Evolutionary conservation across 2,113 vertebrate species (phyloP).

Genomic region (Pteruthius melanotis): DNA sequence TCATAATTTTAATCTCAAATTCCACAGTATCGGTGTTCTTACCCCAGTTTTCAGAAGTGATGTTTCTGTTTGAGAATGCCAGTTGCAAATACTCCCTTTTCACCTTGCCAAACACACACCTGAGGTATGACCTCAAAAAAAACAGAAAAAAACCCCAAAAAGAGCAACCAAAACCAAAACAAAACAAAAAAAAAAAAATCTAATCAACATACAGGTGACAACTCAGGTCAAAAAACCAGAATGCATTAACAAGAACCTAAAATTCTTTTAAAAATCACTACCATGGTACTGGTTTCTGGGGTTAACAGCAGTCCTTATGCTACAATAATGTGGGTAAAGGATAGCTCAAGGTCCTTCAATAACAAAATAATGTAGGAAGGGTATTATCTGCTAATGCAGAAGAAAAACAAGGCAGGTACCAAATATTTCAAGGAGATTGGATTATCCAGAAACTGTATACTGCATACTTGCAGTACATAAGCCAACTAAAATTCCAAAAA

Average conservation of each 20-base stretch:
- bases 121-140: background rate
- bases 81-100: background rate
- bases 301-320: background rate
- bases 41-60: background rate
- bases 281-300: background rate
- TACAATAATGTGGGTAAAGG: background rate
- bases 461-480: rapidly evolving
- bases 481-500: background rate
- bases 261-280: background rate
- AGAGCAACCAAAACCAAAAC: too few relatives aligned
- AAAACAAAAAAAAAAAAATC: background rate
- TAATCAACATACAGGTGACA: background rate
- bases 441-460: background rate
- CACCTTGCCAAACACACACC: background rate
- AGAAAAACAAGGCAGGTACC: background rate
- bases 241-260: background rate
- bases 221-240: background rate
- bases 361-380: background rate
- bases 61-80: background rate
- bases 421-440: background rate
- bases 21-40: background rate
- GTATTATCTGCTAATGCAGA: background rate
- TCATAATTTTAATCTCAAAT: background rate
- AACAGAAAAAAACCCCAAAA: too few relatives aligned
- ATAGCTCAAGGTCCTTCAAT: background rate